A percentile compares a stretch with the other conserved stretches of the same genome.
Conservation (phyloP, 2,113 vertebrate species). For the Tetraodon nigroviridis region DNA sequence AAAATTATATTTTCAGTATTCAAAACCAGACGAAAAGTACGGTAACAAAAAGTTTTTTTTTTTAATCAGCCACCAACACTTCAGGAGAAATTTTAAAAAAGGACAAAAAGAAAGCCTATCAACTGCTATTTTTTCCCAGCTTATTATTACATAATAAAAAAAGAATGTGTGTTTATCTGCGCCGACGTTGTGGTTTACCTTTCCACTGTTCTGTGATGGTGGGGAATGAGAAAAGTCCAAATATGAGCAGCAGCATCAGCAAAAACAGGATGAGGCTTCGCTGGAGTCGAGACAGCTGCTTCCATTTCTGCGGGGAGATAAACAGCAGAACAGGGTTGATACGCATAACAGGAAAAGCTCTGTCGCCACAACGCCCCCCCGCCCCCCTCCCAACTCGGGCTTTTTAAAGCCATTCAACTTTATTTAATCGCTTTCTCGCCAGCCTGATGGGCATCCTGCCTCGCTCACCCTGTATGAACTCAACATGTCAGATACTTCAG, state of each 20-base stretch:
- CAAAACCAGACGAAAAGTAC: too few relatives aligned
- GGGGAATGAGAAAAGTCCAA: conserved; percentile 78
- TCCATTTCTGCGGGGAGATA: conserved; percentile 84
- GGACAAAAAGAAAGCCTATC: too few relatives aligned
- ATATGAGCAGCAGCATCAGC: conserved; percentile 76
- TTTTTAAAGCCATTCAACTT: conserved; percentile 1
- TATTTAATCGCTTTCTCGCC: background rate
- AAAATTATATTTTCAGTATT: too few relatives aligned
- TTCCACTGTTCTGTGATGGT: conserved; percentile 75
- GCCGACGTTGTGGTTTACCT: conserved; percentile 67
- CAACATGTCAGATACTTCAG: conserved; percentile 20
- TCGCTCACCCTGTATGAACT: conserved; percentile 17
- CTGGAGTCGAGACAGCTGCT: conserved; percentile 92
- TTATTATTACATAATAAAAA: too few relatives aligned
- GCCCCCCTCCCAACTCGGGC: too few relatives aligned
- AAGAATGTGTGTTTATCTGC: too few relatives aligned
- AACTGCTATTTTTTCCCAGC: too few relatives aligned
- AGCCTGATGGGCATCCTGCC: background rate
- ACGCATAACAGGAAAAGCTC: background rate
- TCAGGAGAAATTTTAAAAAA: too few relatives aligned
- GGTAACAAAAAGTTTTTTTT: too few relatives aligned
- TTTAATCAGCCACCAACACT: too few relatives aligned
- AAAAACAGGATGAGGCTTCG: conserved; percentile 84
- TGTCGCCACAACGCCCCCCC: background rate
- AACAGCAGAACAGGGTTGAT: conserved; percentile 12